Base-by-base conservation (phyloP, 2,888 invertebrate genomes). In the Caenorhabditis parvicauda region DNA sequence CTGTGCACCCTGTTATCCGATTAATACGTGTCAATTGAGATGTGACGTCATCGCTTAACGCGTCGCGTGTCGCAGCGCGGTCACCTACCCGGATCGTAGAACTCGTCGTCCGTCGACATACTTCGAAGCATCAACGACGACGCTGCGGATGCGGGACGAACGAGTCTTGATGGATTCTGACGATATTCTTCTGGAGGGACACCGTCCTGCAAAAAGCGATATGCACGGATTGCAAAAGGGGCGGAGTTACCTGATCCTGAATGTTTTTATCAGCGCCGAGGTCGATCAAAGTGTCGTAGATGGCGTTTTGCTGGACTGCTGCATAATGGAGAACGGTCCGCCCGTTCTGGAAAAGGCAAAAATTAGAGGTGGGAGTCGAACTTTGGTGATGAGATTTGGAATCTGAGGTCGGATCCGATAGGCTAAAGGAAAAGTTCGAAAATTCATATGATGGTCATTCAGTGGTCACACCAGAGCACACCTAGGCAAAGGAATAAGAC, bases 221-320 rank as follows among this genome's bases (percentile, higher is more conserved):
- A 9, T 27, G 24, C 12, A 7, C n/a, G 21, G 14, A 43, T 21
- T 9, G 22, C 17, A 28, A 46, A 5, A 46, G 5, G n/a, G 22
- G 43, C 17, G 22, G 43, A 22, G 37, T 27, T 21, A 71, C 76
- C 64, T 75, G 70, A 63, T 79, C 79, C 7, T 49, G 45, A n/a
- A 79, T 45, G 35, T 73, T 56, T 27, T 64, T 61, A 24, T 70
- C 52, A 2, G 79, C 76, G 9, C 79, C 79, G 29, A 71, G 54
- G 43, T 79, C 79, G 21, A 76, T 70, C 32, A 79, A 57, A 19
- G 79, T 80, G 48, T 79, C 79, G 63, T 79, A 79, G 42, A 79
- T 79, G 44, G 79, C 79, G 56, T 79, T 79, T 54, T 71, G 74
- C 55, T 79, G 77, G 2, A 70, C 56, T 14, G 79, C 76, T 4